Conservation (phyloP, 1,140 invertebrate species). For the Neodiprion lecontei region DNA sequence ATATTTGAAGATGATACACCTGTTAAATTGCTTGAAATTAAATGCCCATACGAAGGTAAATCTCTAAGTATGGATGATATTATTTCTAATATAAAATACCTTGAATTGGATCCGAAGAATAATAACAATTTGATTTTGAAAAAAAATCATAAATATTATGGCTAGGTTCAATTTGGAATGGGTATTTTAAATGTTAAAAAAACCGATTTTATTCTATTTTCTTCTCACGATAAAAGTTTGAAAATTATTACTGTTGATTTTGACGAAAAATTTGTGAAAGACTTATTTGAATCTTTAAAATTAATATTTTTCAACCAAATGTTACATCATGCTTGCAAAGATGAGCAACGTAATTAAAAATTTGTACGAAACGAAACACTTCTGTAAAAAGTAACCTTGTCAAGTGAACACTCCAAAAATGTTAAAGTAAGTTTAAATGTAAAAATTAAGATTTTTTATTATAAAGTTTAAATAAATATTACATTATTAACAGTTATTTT, state of each 20-base stretch:
- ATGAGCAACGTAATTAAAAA: no score
- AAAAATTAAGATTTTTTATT: background rate
- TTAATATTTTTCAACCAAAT: no score
- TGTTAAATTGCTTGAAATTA: no score
- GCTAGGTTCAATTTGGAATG: background rate
- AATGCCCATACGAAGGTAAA: background rate
- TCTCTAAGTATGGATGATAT: no score
- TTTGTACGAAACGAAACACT: no score
- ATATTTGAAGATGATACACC: no score
- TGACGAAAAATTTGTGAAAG: background rate
- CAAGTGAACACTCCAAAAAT: no score
- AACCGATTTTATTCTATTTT: constrained; percentile 14
- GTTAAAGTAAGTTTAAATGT: background rate
- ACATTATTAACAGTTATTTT: no score
- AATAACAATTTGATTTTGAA: constrained; percentile 6
- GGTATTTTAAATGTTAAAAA: constrained; percentile 8
- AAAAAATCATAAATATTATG: constrained; percentile 17
- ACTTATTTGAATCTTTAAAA: no score
- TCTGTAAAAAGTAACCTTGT: no score
- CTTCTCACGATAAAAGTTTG: background rate
- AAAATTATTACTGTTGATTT: constrained; percentile 10
- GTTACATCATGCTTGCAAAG: no score
- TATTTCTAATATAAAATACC: background rate
- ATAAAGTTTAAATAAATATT: no score
- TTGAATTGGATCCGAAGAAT: background rate